Conservation (phyloP, 2,888 invertebrate genomes). For the Macrophya alboannulata region DNA sequence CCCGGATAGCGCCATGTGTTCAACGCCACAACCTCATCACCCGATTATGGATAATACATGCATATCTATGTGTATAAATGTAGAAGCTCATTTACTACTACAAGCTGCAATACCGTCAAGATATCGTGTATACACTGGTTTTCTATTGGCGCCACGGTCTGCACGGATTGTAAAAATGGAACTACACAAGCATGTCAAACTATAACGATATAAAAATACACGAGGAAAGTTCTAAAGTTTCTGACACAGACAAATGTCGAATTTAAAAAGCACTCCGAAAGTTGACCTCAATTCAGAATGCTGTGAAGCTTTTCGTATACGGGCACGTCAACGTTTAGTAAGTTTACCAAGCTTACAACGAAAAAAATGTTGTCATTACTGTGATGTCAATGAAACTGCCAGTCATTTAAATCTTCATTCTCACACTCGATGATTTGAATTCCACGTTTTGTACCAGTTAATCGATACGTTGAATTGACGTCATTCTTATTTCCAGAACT, state of each 20-base stretch:
- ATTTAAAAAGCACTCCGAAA: not conserved
- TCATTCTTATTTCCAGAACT: slow-evolving; percentile 13
- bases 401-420: not conserved
- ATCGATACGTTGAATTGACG: not conserved
- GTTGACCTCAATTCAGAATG: not conserved
- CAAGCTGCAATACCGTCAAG: slow-evolving; percentile 14
- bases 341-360: not conserved
- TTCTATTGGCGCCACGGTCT: not conserved
- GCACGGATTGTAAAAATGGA: slow-evolving; percentile 34
- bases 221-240: not conserved
- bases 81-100: not conserved
- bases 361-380: not conserved
- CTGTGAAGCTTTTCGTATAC: not conserved
- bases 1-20: slow-evolving; percentile 52
- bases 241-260: not conserved
- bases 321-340: not conserved
- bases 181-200: not conserved
- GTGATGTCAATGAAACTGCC: not conserved
- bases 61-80: not conserved
- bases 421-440: not conserved
- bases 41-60: slow-evolving; percentile 31
- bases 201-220: not conserved
- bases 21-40: slow-evolving; percentile 49
- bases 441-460: slow-evolving; percentile 1
- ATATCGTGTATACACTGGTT: slow-evolving; percentile 22